phyloP scores from a whole-genome alignment of 2,113 vertebrate species.

The Embiotoca jacksoni region DNA sequence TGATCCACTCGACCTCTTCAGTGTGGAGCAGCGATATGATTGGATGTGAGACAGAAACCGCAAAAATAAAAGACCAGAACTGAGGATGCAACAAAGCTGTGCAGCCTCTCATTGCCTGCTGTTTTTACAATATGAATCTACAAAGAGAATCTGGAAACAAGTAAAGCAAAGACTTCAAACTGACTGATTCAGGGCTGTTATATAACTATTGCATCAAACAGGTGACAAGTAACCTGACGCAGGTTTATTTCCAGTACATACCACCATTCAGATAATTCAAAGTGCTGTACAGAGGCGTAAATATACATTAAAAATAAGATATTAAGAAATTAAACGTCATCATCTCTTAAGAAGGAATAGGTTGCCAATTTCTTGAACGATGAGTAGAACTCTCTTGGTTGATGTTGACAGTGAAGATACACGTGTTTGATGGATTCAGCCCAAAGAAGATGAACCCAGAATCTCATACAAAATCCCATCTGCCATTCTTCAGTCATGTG shows the following conservation, averaged over 20 bases:
- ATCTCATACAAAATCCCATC: neutral
- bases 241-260: no score
- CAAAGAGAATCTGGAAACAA: conserved; percentile 3
- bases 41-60: neutral
- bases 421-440: neutral
- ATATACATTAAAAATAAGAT: no score
- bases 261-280: no score
- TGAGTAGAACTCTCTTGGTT: neutral
- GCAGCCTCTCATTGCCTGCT: neutral
- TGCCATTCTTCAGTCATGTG: no score
- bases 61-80: neutral
- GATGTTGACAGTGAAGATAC: no score
- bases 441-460: neutral
- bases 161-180: conserved; percentile 14
- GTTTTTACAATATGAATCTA: neutral
- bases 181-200: conserved; percentile 10
- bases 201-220: neutral
- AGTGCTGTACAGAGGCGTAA: no score
- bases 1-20: neutral
- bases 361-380: neutral
- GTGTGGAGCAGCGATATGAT: neutral
- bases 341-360: neutral
- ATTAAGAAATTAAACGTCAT: neutral
- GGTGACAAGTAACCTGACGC: no score
- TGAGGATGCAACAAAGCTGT: neutral